Conservation (phyloP, 2,113 vertebrate genomes). For the Lanius ludovicianus region DNA sequence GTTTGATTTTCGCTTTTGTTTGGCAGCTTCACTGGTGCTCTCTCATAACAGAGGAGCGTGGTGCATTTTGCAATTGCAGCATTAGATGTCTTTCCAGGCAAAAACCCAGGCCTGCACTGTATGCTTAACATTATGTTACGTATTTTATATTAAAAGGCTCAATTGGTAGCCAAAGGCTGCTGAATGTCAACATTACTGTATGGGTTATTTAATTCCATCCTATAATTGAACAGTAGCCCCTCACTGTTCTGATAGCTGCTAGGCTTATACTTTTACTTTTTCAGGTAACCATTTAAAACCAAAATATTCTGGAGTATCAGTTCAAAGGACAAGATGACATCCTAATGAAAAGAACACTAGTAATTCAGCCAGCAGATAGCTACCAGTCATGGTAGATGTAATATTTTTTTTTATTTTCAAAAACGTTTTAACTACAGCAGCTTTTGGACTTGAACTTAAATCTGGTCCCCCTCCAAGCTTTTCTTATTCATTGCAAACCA, state of each 20-base stretch:
- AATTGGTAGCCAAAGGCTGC: neutral
- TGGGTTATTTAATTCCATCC: neutral
- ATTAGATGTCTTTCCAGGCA: neutral
- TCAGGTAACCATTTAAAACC: neutral
- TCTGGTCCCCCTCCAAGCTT: neutral
- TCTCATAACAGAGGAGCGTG: neutral
- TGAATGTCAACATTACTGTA: neutral
- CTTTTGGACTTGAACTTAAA: neutral
- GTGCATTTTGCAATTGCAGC: neutral
- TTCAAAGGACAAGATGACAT: neutral
- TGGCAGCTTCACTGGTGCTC: neutral
- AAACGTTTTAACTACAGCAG: neutral
- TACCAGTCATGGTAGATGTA: neutral
- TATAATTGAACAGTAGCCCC: neutral
- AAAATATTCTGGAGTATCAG: conserved; percentile 18
- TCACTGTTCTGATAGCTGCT: neutral
- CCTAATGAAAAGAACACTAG: neutral
- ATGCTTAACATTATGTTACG: neutral
- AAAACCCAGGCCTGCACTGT: neutral
- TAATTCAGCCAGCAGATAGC: neutral
- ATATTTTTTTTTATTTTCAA: neutral
- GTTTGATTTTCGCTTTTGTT: neutral
- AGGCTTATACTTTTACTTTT: neutral
- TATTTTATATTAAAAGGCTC: neutral
- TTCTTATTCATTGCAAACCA: neutral